Evolutionary conservation across 2,888 invertebrate species (phyloP).

Genomic region (Acleris emargana): DNA sequence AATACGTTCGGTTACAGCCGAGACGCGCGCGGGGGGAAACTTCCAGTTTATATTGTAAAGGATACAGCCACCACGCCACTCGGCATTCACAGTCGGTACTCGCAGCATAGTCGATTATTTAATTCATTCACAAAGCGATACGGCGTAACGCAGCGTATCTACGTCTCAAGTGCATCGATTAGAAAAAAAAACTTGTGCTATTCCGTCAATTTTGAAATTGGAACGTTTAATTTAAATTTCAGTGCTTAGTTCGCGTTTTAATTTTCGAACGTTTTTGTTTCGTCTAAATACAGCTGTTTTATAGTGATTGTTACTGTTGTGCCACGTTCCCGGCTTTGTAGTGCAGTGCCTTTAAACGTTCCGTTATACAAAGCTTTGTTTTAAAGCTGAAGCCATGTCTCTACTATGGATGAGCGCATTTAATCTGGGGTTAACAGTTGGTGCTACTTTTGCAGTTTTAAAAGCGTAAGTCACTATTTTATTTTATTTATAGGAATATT

Average conservation of each 20-base stretch:
- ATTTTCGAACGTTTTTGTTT: slow-evolving; percentile 22
- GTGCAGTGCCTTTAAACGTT: slow-evolving; percentile 36
- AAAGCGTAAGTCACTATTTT: background rate
- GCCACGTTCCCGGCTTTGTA: slow-evolving; percentile 41
- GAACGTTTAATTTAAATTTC: slow-evolving; percentile 1
- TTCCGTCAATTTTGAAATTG: slow-evolving; percentile 15
- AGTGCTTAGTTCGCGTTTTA: slow-evolving; percentile 1
- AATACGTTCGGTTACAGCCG: slow-evolving; percentile 41
- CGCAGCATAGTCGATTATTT: slow-evolving; percentile 44
- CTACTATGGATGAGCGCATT: slow-evolving; percentile 86
- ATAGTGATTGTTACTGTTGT: slow-evolving; percentile 45
- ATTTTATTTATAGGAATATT: background rate
- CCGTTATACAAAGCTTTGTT: slow-evolving; percentile 23
- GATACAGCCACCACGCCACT: slow-evolving; percentile 56
- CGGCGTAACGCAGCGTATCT: slow-evolving; percentile 5
- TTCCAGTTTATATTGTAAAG: slow-evolving; percentile 63
- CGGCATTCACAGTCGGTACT: slow-evolving; percentile 56
- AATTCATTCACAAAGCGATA: slow-evolving; percentile 22
- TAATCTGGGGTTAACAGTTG: slow-evolving; percentile 85
- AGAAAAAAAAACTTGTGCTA: slow-evolving; percentile 25
- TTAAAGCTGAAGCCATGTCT: slow-evolving; percentile 74
- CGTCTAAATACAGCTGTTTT: slow-evolving; percentile 39
- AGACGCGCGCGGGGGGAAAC: slow-evolving; percentile 57
- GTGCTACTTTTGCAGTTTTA: slow-evolving; percentile 85
- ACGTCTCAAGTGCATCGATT: slow-evolving; percentile 7